A percentile compares a stretch with the other conserved stretches of the same genome.
Evolutionary conservation across 2,888 invertebrate species (phyloP).

Genomic region (Cheilosia impressa): DNA sequence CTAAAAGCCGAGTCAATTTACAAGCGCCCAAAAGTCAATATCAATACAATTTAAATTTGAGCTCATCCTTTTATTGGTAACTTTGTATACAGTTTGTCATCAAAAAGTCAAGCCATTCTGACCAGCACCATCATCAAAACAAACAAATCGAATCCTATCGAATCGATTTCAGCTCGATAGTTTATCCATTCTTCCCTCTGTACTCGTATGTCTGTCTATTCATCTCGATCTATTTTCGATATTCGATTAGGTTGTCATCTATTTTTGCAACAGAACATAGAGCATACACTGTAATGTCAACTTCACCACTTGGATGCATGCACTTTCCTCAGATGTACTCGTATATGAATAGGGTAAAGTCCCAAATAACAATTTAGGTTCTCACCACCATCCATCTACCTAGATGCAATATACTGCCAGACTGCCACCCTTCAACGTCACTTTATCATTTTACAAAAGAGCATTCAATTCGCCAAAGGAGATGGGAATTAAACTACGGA

Average conservation of each 20-base stretch:
- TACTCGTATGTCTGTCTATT: conserved; percentile 19
- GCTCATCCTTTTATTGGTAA: not conserved
- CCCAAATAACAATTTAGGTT: conserved; percentile 38
- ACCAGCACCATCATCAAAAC: conserved; percentile 48
- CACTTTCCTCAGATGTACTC: conserved; percentile 42
- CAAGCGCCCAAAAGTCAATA: conserved; percentile 37
- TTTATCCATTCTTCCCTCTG: conserved; percentile 28
- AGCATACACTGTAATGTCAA: conserved; percentile 47
- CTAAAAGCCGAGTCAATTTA: conserved; percentile 29
- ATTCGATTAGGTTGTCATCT: conserved; percentile 66
- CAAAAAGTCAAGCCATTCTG: conserved; percentile 37
- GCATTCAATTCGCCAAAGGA: conserved; percentile 52
- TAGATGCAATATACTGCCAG: not conserved
- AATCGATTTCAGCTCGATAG: conserved; percentile 61
- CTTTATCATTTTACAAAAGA: conserved; percentile 21
- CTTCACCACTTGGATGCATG: conserved; percentile 57
- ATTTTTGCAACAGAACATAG: conserved; percentile 46
- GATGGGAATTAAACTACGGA: conserved; percentile 50
- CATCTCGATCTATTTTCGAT: conserved; percentile 62
- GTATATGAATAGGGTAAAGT: not conserved
- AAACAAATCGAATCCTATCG: conserved; percentile 61
- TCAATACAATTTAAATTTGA: conserved; percentile 46
- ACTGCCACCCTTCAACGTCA: conserved; percentile 12
- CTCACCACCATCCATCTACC: conserved; percentile 47
- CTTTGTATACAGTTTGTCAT: conserved; percentile 28